A percentile compares a stretch with the other conserved stretches of the same genome.
These are phyloP conservation scores for Tanytarsus gracilentus DNA, from an alignment of 2,888 invertebrate genomes.

Conservation along the genomic window DNA sequence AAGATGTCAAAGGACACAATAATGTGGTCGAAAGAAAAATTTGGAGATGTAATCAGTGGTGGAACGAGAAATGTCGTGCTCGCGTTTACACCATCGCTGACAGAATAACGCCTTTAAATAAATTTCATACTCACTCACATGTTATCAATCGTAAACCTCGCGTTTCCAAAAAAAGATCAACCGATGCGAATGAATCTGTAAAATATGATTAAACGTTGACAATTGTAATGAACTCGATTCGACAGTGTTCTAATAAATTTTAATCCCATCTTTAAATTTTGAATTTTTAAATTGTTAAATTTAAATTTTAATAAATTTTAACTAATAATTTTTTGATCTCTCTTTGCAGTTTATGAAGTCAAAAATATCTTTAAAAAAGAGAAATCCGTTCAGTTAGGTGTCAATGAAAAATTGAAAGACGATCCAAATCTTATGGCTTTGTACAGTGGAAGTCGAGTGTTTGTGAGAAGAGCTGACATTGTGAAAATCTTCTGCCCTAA, in stretches of 20 bases:
- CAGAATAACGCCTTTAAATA: constrained; percentile 40
- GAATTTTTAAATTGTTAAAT: no score
- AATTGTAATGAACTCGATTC: no score
- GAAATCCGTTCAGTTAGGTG: constrained; percentile 31
- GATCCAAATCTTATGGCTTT: constrained; percentile 35
- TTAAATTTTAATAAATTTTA: no score
- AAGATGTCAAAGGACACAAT: constrained; percentile 37
- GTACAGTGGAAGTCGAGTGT: constrained; percentile 39
- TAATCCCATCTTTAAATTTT: no score
- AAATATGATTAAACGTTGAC: no score
- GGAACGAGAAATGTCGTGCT: constrained; percentile 44
- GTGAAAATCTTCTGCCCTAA: constrained; percentile 38
- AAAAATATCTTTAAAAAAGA: no score
- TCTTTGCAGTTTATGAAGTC: no score
- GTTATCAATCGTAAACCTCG: constrained; percentile 42
- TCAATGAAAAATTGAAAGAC: constrained; percentile 14
- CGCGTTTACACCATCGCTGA: constrained; percentile 42
- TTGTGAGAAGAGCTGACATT: constrained; percentile 38
- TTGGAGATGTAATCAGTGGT: constrained; percentile 45
- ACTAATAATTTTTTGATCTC: no score
- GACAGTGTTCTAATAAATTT: no score
- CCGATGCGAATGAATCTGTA: not conserved
- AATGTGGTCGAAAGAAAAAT: constrained; percentile 41
- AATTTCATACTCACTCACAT: constrained; percentile 43
- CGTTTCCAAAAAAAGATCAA: constrained; percentile 31